phyloP scores from a whole-genome alignment of 1,140 invertebrate species.

The Idris sp. region DNA sequence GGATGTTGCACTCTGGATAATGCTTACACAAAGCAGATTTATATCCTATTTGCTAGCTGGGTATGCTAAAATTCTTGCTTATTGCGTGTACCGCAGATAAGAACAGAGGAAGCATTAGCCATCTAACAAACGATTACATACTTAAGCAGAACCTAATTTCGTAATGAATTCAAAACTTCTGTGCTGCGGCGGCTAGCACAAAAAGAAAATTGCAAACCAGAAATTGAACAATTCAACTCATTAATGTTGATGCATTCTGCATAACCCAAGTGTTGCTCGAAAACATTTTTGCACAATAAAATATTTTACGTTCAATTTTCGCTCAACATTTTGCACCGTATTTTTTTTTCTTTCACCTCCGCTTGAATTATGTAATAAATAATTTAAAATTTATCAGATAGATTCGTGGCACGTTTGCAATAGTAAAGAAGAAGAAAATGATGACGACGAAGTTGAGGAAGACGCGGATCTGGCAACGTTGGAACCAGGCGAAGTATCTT shows the following conservation, averaged over 20 bases:
- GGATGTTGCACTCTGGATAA: slow-evolving; percentile 48
- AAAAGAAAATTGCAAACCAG: too few relatives aligned
- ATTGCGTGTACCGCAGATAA: slow-evolving; percentile 48
- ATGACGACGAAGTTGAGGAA: slow-evolving; percentile 34
- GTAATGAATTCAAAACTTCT: too few relatives aligned
- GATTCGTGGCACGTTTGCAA: slow-evolving; percentile 44
- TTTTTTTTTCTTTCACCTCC: slow-evolving; percentile 16
- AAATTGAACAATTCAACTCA: too few relatives aligned
- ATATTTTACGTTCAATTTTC: slow-evolving; percentile 48
- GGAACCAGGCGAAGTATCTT: slow-evolving; percentile 48
- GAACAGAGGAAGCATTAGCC: slow-evolving; percentile 39
- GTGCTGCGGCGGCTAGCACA: too few relatives aligned
- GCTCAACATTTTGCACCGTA: slow-evolving; percentile 31
- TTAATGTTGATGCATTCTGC: too few relatives aligned
- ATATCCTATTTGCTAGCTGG: slow-evolving; percentile 43
- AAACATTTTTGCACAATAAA: slow-evolving; percentile 27
- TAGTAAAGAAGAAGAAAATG: slow-evolving; percentile 49
- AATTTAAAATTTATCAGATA: slow-evolving; percentile 55
- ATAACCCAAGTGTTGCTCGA: background rate
- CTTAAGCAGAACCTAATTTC: slow-evolving; percentile 32
- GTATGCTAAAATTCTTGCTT: slow-evolving; percentile 46
- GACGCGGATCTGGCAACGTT: slow-evolving; percentile 56
- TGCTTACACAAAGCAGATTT: slow-evolving; percentile 50
- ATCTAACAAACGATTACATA: slow-evolving; percentile 20
- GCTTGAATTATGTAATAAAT: slow-evolving; percentile 55